Percentiles rank a stretch among this genome's conserved stretches.
These are phyloP conservation scores for Seison nebaliae DNA, from an alignment of 1,140 invertebrate species.

Conservation along the genomic window DNA sequence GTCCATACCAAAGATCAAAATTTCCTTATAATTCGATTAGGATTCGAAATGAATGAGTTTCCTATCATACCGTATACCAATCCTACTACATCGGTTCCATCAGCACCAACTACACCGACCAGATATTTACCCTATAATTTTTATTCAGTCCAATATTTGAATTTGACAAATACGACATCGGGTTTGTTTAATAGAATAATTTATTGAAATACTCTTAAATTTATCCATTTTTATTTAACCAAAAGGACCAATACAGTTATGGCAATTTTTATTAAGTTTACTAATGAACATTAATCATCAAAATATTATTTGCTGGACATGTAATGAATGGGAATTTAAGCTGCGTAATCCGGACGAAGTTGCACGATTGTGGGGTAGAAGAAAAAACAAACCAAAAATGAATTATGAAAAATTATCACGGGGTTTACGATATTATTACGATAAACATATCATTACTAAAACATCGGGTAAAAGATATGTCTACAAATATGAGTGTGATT, in stretches of 20 bases:
- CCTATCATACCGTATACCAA: too few species aligned
- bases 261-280: constrained; percentile 69
- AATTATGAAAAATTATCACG: constrained; percentile 81
- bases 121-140: too few species aligned
- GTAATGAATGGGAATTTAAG: constrained; percentile 62
- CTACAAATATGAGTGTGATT: constrained; percentile 78
- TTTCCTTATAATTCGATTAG: too few species aligned
- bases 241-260: constrained; percentile 65
- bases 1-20: too few species aligned
- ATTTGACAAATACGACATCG: too few species aligned
- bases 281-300: constrained; percentile 43
- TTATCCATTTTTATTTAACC: too few species aligned
- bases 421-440: constrained; percentile 73
- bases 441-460: constrained; percentile 45
- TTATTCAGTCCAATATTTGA: too few species aligned
- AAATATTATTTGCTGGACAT: constrained; percentile 80
- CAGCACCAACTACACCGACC: too few species aligned
- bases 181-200: too few species aligned
- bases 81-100: too few species aligned
- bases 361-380: constrained; percentile 33
- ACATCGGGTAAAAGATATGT: constrained; percentile 67
- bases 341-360: constrained; percentile 76
- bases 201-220: too few species aligned
- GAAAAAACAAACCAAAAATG: constrained; percentile 60
- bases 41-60: too few species aligned